phyloP scores from a whole-genome alignment of 2,888 invertebrate species.

The Stenodema calcarata region DNA sequence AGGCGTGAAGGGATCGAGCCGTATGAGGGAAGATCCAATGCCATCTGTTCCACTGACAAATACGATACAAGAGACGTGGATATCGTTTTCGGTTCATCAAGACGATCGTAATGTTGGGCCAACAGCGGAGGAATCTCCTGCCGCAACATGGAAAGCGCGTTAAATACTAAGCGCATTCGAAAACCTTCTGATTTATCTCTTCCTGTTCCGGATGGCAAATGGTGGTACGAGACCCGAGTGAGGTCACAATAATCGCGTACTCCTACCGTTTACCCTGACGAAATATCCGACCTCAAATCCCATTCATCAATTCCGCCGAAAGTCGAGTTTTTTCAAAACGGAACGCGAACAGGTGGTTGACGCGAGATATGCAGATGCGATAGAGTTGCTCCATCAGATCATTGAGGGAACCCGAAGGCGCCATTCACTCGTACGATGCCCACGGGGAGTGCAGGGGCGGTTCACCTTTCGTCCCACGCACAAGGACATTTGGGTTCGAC shows the following conservation, averaged over 20 bases:
- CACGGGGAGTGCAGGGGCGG: slow-evolving; percentile 33
- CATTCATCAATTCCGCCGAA: neutral
- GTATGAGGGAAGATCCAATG: neutral
- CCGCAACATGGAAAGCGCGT: slow-evolving; percentile 4
- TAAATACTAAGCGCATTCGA: slow-evolving; percentile 16
- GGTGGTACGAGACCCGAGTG: neutral
- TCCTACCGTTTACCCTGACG: neutral
- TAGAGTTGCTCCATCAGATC: slow-evolving; percentile 32
- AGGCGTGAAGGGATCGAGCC: neutral
- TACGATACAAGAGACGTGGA: neutral
- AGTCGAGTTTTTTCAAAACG: neutral
- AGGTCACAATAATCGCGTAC: neutral
- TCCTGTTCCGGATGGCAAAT: slow-evolving; percentile 15
- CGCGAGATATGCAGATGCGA: neutral
- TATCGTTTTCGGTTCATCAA: neutral
- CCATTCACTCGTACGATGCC: slow-evolving; percentile 25
- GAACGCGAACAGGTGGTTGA: slow-evolving; percentile 23
- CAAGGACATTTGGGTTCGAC: slow-evolving; percentile 16
- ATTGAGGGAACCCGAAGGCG: slow-evolving; percentile 10
- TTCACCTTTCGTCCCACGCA: slow-evolving; percentile 44
- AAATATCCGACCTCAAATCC: neutral
- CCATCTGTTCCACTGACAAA: neutral
- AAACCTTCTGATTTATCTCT: slow-evolving; percentile 11
- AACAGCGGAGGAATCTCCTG: neutral
- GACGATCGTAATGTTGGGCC: neutral